Conservation (phyloP, 2,888 invertebrate species). For the Cyclophora punctaria region DNA sequence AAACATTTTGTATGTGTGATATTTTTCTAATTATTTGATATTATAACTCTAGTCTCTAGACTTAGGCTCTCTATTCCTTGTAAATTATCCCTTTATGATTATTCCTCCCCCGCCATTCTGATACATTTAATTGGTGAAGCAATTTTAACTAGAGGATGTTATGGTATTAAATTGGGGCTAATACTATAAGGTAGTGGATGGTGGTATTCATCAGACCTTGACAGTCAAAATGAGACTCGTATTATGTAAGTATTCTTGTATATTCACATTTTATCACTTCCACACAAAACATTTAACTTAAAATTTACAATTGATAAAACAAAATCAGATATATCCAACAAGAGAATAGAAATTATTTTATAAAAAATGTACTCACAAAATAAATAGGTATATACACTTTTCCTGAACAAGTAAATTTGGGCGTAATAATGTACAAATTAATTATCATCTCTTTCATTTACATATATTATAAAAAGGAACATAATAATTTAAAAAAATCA, state of each 20-base stretch:
- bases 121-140: not conserved
- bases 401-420: slow-evolving; percentile 12
- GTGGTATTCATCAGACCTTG: no score
- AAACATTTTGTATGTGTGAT: slow-evolving; percentile 76
- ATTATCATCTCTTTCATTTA: slow-evolving; percentile 13
- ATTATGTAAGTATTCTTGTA: slow-evolving; percentile 60
- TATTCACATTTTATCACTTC: slow-evolving; percentile 70
- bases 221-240: slow-evolving; percentile 19
- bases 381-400: slow-evolving; percentile 48
- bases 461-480: slow-evolving; percentile 15
- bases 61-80: slow-evolving; percentile 3
- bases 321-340: slow-evolving; percentile 64
- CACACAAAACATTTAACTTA: slow-evolving; percentile 69
- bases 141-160: no score
- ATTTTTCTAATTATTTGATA: slow-evolving; percentile 50
- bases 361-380: slow-evolving; percentile 22
- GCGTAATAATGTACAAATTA: slow-evolving; percentile 2
- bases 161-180: no score
- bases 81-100: slow-evolving; percentile 8
- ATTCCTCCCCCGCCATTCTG: slow-evolving; percentile 25
- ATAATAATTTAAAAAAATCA: slow-evolving; percentile 14
- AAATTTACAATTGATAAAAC: slow-evolving; percentile 67
- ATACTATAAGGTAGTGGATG: no score
- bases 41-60: slow-evolving; percentile 3
- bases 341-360: slow-evolving; percentile 60